A percentile compares a stretch with the other conserved stretches of the same genome.
Conservation (phyloP, 1,140 invertebrate genomes). For the Chionoecetes opilio region DNA sequence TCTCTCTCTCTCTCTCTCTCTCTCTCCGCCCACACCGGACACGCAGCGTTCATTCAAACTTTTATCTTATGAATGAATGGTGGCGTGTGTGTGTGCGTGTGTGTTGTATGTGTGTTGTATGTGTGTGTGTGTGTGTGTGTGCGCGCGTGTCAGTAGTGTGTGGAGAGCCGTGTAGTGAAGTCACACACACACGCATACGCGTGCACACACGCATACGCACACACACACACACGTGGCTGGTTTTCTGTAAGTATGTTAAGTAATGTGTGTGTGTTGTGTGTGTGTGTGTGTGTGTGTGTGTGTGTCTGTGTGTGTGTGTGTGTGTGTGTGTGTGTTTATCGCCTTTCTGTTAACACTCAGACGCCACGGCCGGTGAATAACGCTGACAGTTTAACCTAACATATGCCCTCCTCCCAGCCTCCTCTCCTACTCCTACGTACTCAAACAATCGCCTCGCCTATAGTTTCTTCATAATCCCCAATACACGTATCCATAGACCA, state of each 20-base stretch:
- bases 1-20: slow-evolving; percentile 19
- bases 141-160: neutral
- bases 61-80: slow-evolving; percentile 47
- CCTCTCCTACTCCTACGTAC: too few species aligned
- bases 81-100: slow-evolving; percentile 14
- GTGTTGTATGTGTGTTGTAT: slow-evolving; percentile 22
- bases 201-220: too few species aligned
- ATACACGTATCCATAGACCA: too few species aligned
- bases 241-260: too few species aligned
- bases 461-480: too few species aligned
- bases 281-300: neutral
- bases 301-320: neutral
- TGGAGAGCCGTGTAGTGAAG: neutral
- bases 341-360: too few species aligned
- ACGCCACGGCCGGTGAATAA: too few species aligned
- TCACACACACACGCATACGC: neutral
- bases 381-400: too few species aligned
- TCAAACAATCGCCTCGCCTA: too few species aligned
- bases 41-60: neutral
- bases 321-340: neutral
- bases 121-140: neutral
- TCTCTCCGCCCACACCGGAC: slow-evolving; percentile 7
- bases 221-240: too few species aligned
- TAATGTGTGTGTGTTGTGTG: neutral
- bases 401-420: too few species aligned